Base-by-base conservation (phyloP, 1,140 invertebrate genomes). In the Macrocentrus cingulum region DNA sequence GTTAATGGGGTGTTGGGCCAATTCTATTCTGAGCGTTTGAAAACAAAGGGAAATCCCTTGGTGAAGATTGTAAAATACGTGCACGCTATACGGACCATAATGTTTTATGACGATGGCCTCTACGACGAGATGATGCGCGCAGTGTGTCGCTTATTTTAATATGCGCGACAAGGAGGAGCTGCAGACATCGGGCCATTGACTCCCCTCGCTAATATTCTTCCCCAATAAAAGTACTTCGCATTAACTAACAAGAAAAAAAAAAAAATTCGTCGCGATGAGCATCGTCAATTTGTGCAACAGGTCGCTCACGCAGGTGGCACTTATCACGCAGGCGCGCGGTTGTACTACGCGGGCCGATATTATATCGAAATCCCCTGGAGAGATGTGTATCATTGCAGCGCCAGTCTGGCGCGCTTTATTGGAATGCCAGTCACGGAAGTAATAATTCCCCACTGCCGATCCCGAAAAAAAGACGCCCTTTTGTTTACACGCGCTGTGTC, bases 291-390 rank as follows among this genome's bases (percentile, higher is more conserved):
- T 67, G 65, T 62, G 67, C 66, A 66, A 69, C 56, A 52, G 41
- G 48, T 32, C 37, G 25, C 55, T 29, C 56, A 45, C 56, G 49
- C 67, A 69, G 66, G 67, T 69, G 67, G 64, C 62, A 60, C 59
- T 60, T 34, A 32, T 45, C n/a, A 44, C 41, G 22, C 20, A n/a
- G 9, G 13, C 13, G 20, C 29, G 13, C 16, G n/a, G 18, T 50
- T 57, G 8, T 32, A 41, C 22, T 20, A 36, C 20, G 20, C 16
- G n/a, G 36, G 7, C 13, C 19, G 19, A 48, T 20, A n/a, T n/a
- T n/a, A n/a, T n/a, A 54, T 29, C 45, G 36, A 56, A 25, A 46
- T 45, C 41, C 25, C 42, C 23, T 7, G 13, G 15, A 9, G 1
- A 44, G 13, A 39, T 29, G 37, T 48, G 13, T 56, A 18, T 32